Percentiles rank a stretch among this genome's conserved stretches.
phyloP scores from a whole-genome alignment of 2,888 invertebrate genomes.

The Caenorhabditis plicata region DNA sequence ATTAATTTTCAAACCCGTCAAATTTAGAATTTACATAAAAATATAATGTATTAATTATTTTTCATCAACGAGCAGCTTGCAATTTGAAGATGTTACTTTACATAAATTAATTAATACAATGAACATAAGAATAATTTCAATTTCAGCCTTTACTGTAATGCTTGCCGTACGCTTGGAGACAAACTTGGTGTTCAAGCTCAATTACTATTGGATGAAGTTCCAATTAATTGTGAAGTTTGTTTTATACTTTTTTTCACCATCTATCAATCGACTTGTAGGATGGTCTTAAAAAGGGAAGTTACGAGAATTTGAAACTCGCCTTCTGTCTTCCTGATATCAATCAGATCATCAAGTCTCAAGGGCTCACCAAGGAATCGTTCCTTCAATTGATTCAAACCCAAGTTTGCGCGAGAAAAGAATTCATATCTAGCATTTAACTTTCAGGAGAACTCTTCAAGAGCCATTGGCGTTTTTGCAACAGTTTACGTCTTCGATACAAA shows the following conservation, averaged over 20 bases:
- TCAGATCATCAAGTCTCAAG: conserved; percentile 59
- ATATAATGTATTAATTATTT: no score
- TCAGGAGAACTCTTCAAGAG: conserved; percentile 53
- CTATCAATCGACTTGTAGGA: conserved; percentile 24
- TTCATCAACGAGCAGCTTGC: no score
- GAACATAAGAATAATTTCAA: no score
- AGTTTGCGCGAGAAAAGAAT: conserved; percentile 30
- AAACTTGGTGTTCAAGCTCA: conserved; percentile 58
- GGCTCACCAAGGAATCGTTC: conserved; percentile 59
- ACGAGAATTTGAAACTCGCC: conserved; percentile 60
- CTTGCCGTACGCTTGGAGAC: conserved; percentile 57
- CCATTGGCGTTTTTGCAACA: conserved; percentile 63
- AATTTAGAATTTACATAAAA: no score
- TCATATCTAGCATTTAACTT: conserved; percentile 3
- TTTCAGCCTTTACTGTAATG: conserved; percentile 63
- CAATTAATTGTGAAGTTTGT: conserved; percentile 52
- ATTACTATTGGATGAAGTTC: conserved; percentile 57
- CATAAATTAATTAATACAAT: background rate
- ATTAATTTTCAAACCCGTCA: no score
- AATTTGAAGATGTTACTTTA: no score
- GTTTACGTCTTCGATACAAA: conserved; percentile 63
- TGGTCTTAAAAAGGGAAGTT: conserved; percentile 56
- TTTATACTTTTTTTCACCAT: background rate
- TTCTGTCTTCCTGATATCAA: conserved; percentile 63
- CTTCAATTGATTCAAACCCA: conserved; percentile 56